Base-by-base conservation (phyloP, 2,797 vertebrate genomes). In the Clamator glandarius region DNA sequence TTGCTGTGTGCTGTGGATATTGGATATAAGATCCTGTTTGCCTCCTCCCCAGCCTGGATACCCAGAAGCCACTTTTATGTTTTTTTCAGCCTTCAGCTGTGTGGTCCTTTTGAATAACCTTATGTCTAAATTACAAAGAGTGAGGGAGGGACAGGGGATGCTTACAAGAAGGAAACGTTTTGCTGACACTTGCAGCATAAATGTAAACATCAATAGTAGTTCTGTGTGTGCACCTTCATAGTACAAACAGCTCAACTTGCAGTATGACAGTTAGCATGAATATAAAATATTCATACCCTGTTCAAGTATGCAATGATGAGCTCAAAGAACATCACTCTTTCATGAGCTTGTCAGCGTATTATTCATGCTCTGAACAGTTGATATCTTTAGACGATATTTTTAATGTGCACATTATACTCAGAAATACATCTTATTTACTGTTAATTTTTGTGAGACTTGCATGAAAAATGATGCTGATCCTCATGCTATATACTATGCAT, bases 221-320 rank as follows among this genome's bases (percentile, higher is more conserved):
- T 16, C 58, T 77, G 24, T 15, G 51, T 84, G 83, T 51, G 57
- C 0, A 25, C 73, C 89, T 95, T 91, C 68, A 50, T 77, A 89
- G 69, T 96, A 92, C 83, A 92, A 96, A 95, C 82, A 95, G 46
- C 93, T 93, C 78, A 70, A 83, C 93, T 93, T 92, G 89, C 87
- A 73, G 77, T 74, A 63, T 95, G 96, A 93, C 96, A 97, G 92
- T 83, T 87, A 93, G 69, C 90, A 92, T 21, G 59, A 92, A 73
- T 92, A 95, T 96, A 78, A 97, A 96, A 96, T 96, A 95, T 96
- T 96, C 85, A 92, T 96, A 57, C n/a, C 41, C 70, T 93, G 42
- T 89, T 96, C 73, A 80, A 88, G 81, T 84, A 94, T 91, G 92
- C 92, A 90, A 48, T 95, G 85, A 95, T 90, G 95, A 96, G 74